phyloP scores from a whole-genome alignment of 2,113 vertebrate species.

The Rostratula benghalensis region DNA sequence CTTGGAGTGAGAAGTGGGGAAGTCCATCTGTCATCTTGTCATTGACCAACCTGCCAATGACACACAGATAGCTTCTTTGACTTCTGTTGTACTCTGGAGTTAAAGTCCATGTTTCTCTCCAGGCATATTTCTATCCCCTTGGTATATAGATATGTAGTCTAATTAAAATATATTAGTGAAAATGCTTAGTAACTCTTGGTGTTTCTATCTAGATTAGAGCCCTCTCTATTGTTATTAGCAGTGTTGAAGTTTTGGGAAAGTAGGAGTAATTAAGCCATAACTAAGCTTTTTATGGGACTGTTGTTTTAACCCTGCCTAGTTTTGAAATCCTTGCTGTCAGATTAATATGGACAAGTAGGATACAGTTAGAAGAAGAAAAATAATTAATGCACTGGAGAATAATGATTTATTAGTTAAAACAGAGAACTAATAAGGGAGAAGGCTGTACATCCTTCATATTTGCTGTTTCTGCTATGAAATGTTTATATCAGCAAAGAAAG shows the following conservation, averaged over 20 bases:
- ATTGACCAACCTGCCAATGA: too few species aligned
- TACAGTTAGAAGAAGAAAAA: neutral
- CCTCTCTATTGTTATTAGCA: neutral
- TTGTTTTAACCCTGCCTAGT: neutral
- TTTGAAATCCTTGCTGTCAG: neutral
- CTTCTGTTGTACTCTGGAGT: neutral
- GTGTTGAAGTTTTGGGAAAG: neutral
- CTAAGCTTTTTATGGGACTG: neutral
- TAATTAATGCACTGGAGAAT: neutral
- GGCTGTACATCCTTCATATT: neutral
- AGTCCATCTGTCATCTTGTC: too few species aligned
- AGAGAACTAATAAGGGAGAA: neutral
- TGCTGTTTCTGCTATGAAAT: neutral
- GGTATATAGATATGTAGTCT: neutral
- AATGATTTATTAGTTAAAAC: neutral
- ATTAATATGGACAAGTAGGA: neutral
- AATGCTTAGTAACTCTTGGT: neutral
- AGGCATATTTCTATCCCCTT: neutral
- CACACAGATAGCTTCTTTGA: neutral
- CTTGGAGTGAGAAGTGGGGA: too few species aligned
- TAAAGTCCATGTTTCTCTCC: neutral
- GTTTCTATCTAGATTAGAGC: neutral
- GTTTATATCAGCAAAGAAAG: neutral
- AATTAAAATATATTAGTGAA: neutral
- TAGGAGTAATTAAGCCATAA: neutral